These are phyloP conservation scores for Lichenostomus cassidix DNA, from an alignment of 2,113 vertebrate species.

Conservation along the genomic window DNA sequence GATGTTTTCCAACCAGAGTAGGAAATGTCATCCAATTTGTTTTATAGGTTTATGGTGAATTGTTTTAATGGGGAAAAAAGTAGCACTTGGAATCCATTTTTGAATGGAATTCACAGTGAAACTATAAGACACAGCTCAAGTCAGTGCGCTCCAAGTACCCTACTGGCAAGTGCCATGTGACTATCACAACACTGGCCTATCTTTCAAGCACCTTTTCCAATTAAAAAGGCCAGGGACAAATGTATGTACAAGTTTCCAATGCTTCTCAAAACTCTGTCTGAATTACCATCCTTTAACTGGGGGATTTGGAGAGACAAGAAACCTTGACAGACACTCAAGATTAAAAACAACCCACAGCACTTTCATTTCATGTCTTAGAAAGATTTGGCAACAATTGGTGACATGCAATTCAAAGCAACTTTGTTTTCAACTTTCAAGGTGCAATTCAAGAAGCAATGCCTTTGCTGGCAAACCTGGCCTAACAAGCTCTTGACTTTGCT, in stretches of 20 bases:
- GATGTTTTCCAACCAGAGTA: not conserved
- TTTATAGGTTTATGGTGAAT: not conserved
- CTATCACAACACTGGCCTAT: not conserved
- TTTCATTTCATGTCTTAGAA: not conserved
- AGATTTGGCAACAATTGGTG: not conserved
- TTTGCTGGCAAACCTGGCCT: not conserved
- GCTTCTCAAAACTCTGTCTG: not conserved
- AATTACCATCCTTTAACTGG: not conserved
- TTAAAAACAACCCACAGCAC: not conserved
- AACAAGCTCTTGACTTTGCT: not conserved
- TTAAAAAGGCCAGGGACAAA: not conserved
- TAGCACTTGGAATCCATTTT: not conserved
- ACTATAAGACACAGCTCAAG: not conserved
- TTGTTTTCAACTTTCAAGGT: not conserved
- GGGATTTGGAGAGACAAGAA: accelerated
- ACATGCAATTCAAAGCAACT: not conserved
- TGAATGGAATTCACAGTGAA: not conserved
- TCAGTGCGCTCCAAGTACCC: not conserved
- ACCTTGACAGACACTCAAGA: not conserved
- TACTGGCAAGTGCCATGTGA: not conserved
- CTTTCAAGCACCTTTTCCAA: not conserved
- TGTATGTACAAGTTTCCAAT: not conserved
- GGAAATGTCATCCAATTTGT: not conserved
- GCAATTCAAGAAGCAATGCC: not conserved
- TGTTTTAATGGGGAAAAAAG: not conserved